Evolutionary conservation across 2,113 vertebrate genomes (phyloP).

Genomic region (Rana temporaria): DNA sequence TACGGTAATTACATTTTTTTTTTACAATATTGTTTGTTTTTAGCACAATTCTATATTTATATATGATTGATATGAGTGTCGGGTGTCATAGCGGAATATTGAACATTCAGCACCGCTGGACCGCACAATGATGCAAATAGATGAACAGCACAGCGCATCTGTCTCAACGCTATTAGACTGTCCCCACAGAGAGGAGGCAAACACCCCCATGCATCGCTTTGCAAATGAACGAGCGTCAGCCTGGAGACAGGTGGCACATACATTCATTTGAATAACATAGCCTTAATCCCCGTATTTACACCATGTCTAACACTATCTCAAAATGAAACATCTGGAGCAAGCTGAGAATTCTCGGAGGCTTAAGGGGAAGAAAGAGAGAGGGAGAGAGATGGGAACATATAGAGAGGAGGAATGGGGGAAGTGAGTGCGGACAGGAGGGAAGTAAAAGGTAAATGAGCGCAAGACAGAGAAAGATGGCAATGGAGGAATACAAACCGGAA

Average conservation of each 20-base stretch:
- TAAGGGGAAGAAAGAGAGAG: not conserved
- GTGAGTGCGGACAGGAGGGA: no score
- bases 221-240: conserved; percentile 36
- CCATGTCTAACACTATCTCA: conserved; percentile 23
- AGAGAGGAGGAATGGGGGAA: no score
- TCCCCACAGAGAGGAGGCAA: conserved; percentile 18
- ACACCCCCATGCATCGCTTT: conserved; percentile 10
- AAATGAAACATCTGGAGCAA: conserved; percentile 53
- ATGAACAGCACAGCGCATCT: not conserved
- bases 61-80: no score
- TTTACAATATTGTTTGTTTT: no score
- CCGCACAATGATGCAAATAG: not conserved
- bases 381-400: not conserved
- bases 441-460: no score
- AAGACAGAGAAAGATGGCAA: no score
- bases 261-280: conserved; percentile 41
- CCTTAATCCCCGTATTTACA: conserved; percentile 49
- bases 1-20: no score
- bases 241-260: conserved; percentile 48
- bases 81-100: no score
- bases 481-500: no score
- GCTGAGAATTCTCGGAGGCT: conserved; percentile 40
- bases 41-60: no score
- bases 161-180: conserved; percentile 24
- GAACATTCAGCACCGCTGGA: not conserved